Evolutionary conservation across 2,888 invertebrate genomes (phyloP).

Genomic region (Erannis defoliaria): DNA sequence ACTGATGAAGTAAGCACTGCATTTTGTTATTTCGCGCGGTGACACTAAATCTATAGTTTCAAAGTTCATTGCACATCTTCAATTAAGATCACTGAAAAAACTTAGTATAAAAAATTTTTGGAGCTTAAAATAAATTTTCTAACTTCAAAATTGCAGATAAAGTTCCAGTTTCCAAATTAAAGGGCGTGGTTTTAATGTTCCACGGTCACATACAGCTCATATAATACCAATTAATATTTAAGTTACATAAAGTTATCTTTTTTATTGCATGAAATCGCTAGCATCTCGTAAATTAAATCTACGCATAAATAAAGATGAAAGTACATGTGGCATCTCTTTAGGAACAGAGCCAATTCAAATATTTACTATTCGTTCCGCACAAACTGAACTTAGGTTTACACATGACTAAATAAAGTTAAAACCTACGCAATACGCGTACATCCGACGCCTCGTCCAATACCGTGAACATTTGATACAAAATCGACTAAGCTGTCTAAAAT

Average conservation of each 20-base stretch:
- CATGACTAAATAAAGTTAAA: constrained; percentile 84
- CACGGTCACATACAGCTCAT: constrained; percentile 23
- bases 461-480: constrained; percentile 27
- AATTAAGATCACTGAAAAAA: too few relatives aligned
- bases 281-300: constrained; percentile 73
- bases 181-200: background rate
- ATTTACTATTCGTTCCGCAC: constrained; percentile 65
- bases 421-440: constrained; percentile 74
- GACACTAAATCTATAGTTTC: too few relatives aligned
- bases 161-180: background rate
- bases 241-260: constrained; percentile 44
- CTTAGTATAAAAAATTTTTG: background rate
- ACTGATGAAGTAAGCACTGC: too few relatives aligned
- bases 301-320: constrained; percentile 80
- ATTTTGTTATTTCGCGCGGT: too few relatives aligned
- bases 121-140: background rate
- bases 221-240: constrained; percentile 44
- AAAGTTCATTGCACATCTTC: too few relatives aligned
- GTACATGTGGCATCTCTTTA: constrained; percentile 73
- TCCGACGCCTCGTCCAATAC: constrained; percentile 55
- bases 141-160: background rate
- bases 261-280: constrained; percentile 67
- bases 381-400: constrained; percentile 78
- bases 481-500: constrained; percentile 26
- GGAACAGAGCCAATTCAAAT: constrained; percentile 80